Conservation (phyloP, 2,797 vertebrate species). For the Myiotriccus ornatus region DNA sequence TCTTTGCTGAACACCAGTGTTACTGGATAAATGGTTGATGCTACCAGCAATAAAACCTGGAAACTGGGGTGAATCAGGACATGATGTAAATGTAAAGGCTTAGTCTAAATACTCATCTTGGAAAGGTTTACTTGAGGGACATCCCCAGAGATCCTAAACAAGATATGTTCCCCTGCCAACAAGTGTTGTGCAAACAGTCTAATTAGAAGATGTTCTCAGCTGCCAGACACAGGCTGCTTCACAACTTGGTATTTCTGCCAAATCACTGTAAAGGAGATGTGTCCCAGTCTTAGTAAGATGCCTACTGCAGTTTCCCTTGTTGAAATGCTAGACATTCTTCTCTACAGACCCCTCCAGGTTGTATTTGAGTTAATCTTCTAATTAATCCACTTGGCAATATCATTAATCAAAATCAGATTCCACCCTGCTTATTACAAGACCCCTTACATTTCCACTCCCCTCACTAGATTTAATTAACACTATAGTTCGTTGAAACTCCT, state of each 20-base stretch:
- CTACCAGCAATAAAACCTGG: background rate
- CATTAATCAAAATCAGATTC: constrained; percentile 53
- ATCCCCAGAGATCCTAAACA: constrained; percentile 9
- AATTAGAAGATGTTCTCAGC: constrained; percentile 17
- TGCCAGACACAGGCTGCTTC: constrained; percentile 14
- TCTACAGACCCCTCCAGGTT: constrained; percentile 5
- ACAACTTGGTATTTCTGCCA: constrained; percentile 7
- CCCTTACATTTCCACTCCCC: background rate
- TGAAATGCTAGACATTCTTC: constrained; percentile 13
- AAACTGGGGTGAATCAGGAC: background rate
- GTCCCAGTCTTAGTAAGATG: background rate
- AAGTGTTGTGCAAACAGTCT: constrained; percentile 7
- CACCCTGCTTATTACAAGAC: constrained; percentile 30
- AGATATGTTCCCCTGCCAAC: constrained; percentile 4
- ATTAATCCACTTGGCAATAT: constrained; percentile 60
- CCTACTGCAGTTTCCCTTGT: background rate
- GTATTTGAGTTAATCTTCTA: constrained; percentile 44
- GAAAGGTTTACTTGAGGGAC: constrained; percentile 7
- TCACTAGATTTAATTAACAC: constrained; percentile 51
- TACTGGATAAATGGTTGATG: background rate
- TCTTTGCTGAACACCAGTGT: background rate
- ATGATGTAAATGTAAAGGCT: background rate
- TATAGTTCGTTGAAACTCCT: background rate
- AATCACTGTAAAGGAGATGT: background rate
- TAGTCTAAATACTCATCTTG: background rate